These are phyloP conservation scores for Diachasma alloeum DNA, from an alignment of 1,140 invertebrate species.

Conservation along the genomic window DNA sequence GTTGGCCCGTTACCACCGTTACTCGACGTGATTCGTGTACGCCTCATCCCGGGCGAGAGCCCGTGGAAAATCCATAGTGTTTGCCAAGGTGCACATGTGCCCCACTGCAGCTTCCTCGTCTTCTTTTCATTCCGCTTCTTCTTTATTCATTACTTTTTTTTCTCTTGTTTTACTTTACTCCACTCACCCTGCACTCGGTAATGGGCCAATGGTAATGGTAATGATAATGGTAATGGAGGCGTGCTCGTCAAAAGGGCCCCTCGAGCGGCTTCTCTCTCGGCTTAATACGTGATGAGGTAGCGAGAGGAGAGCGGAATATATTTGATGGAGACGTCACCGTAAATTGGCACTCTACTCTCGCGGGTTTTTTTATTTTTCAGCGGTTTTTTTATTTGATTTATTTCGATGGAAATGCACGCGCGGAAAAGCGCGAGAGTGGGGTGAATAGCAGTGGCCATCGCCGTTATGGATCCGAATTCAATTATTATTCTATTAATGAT, in stretches of 20 bases:
- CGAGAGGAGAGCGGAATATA: conserved; percentile 6
- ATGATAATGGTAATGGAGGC: conserved; percentile 25
- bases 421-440: background rate
- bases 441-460: too few species aligned
- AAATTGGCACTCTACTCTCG: conserved; percentile 15
- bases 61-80: conserved; percentile 3
- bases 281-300: conserved; percentile 1
- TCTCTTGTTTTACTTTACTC: conserved; percentile 3
- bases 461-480: too few species aligned
- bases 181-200: conserved; percentile 15
- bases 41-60: background rate
- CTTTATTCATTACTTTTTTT: conserved; percentile 2
- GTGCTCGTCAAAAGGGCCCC: conserved; percentile 17
- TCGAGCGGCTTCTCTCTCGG: conserved; percentile 14
- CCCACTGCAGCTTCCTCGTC: background rate
- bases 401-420: background rate
- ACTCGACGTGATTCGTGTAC: background rate
- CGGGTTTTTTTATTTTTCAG: background rate
- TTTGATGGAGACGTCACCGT: conserved; percentile 23
- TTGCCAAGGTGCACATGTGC: conserved; percentile 22
- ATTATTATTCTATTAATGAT: too few species aligned
- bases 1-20: background rate
- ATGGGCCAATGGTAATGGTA: conserved; percentile 23
- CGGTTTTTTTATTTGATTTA: background rate
- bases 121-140: background rate